Evolutionary conservation across 2,888 invertebrate species (phyloP).

Genomic region (Vanessa cardui): DNA sequence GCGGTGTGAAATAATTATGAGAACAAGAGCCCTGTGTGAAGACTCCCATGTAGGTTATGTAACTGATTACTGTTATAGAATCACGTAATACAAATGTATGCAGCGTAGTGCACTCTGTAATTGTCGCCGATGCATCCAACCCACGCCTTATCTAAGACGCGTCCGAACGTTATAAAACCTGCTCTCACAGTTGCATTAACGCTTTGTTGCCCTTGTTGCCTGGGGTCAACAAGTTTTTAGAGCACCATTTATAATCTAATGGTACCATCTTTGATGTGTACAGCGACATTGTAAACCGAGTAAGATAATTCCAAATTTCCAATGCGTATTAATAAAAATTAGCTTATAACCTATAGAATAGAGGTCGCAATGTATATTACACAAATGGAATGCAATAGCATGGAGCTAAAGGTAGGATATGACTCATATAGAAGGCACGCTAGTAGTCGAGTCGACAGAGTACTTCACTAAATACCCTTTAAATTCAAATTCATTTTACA

Average conservation of each 20-base stretch:
- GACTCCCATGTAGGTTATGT: constrained; percentile 72
- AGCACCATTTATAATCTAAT: neutral
- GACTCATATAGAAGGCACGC: constrained; percentile 74
- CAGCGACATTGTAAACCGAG: neutral
- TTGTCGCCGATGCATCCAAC: constrained; percentile 23
- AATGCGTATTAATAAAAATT: neutral
- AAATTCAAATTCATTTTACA: constrained; percentile 16
- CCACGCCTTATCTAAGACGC: constrained; percentile 50
- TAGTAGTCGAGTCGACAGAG: constrained; percentile 57
- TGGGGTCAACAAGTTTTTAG: constrained; percentile 52
- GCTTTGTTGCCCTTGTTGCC: constrained; percentile 50
- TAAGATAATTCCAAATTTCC: neutral
- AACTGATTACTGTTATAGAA: constrained; percentile 70
- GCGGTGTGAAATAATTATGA: constrained; percentile 55
- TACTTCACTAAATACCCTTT: constrained; percentile 32
- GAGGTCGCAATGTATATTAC: constrained; percentile 34
- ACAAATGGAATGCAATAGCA: constrained; percentile 67
- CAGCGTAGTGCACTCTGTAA: constrained; percentile 36
- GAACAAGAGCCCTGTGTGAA: constrained; percentile 66
- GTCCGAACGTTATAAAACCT: constrained; percentile 62
- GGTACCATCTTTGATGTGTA: too few relatives aligned
- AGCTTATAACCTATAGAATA: constrained; percentile 15
- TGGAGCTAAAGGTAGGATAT: constrained; percentile 61
- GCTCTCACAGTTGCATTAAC: constrained; percentile 54
- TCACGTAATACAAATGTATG: constrained; percentile 70